Percentiles rank a stretch among this genome's conserved stretches.
phyloP scores from a whole-genome alignment of 2,113 vertebrate genomes.

The Dunckerocampus dactyliophorus region DNA sequence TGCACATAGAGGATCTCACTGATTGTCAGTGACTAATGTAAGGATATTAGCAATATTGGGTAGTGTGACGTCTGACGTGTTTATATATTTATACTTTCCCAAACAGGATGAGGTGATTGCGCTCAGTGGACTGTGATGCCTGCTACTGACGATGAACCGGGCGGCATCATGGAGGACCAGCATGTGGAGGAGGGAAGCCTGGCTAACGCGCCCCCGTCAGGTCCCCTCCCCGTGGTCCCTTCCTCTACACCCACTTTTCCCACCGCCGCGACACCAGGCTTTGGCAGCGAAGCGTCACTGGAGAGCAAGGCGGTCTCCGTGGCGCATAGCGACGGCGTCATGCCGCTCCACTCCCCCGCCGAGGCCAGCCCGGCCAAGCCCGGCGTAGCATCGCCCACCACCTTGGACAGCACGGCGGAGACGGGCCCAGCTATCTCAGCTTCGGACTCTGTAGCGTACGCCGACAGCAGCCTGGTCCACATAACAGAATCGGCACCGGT shows the following conservation, averaged over 20 bases:
- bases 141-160: slow-evolving; percentile 18
- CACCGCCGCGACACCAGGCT: slow-evolving; percentile 67
- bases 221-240: slow-evolving; percentile 33
- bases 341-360: slow-evolving; percentile 38
- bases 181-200: slow-evolving; percentile 4
- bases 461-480: background rate
- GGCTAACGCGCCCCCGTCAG: background rate
- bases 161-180: slow-evolving; percentile 34
- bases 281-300: slow-evolving; percentile 9
- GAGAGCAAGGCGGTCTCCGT: slow-evolving; percentile 47
- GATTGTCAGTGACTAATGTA: too few species aligned
- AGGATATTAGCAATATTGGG: too few species aligned
- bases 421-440: slow-evolving; percentile 39
- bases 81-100: too few species aligned
- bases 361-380: slow-evolving; percentile 54
- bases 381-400: slow-evolving; percentile 5
- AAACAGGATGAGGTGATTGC: slow-evolving; percentile 35
- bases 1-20: too few species aligned
- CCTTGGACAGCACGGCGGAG: slow-evolving; percentile 6
- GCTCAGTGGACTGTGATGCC: slow-evolving; percentile 19
- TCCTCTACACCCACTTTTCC: slow-evolving; percentile 56
- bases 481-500: background rate
- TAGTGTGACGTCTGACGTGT: too few species aligned
- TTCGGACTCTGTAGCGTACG: slow-evolving; percentile 29
- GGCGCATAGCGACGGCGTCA: slow-evolving; percentile 28